These are phyloP conservation scores for Passerina amoena DNA, from an alignment of 2,113 vertebrate genomes.

Conservation along the genomic window DNA sequence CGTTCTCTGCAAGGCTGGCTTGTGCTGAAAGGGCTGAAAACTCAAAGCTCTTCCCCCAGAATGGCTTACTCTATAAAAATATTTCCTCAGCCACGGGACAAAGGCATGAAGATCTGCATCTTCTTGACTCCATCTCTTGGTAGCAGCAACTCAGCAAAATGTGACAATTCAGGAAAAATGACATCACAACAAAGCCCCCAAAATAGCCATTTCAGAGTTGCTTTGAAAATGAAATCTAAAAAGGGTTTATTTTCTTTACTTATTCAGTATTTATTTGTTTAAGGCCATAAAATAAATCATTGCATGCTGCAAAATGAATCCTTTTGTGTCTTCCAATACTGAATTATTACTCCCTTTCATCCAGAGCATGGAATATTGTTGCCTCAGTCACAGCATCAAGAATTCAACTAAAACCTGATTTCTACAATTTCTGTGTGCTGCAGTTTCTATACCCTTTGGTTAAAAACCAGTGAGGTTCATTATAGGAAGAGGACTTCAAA, in stretches of 20 bases:
- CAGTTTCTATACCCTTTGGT: conserved; percentile 9
- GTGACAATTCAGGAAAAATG: neutral
- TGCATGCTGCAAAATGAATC: neutral
- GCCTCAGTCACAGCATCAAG: neutral
- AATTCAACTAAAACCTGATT: neutral
- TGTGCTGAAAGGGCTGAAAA: neutral
- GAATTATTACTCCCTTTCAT: neutral
- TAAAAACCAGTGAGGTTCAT: neutral
- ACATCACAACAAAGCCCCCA: neutral
- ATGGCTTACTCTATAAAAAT: neutral
- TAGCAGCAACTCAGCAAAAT: neutral
- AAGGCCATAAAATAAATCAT: neutral
- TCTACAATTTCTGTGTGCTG: neutral
- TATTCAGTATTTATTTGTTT: neutral
- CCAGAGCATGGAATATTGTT: neutral
- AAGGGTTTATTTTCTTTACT: neutral
- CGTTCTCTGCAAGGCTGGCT: neutral
- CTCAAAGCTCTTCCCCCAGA: neutral
- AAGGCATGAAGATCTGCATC: neutral
- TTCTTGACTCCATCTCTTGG: neutral
- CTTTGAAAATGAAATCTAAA: neutral
- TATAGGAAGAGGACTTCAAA: conserved; percentile 11
- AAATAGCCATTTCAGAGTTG: neutral
- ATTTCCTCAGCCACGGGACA: neutral
- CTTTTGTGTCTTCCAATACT: neutral